These are phyloP conservation scores for Abrostola tripartita DNA, from an alignment of 2,888 invertebrate species.

Conservation along the genomic window DNA sequence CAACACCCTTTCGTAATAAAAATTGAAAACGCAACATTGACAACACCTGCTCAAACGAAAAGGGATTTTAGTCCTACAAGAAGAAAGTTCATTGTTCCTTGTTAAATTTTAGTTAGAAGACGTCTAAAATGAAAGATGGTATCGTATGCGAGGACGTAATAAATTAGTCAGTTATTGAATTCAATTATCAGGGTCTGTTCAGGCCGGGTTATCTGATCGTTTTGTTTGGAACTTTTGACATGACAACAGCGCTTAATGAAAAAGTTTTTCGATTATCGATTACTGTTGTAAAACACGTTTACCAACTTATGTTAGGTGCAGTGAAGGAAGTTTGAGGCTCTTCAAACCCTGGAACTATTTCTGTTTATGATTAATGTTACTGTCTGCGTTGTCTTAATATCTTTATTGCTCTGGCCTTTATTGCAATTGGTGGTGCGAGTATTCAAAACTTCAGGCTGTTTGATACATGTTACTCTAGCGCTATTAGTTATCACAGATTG, in stretches of 20 bases:
- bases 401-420: too few species aligned
- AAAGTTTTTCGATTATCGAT: conserved; percentile 46
- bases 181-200: conserved; percentile 70
- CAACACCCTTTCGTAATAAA: conserved; percentile 10
- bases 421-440: not conserved
- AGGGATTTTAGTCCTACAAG: not conserved
- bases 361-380: too few species aligned
- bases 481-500: too few species aligned
- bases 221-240: conserved; percentile 47
- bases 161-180: conserved; percentile 76
- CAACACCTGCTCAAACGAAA: not conserved
- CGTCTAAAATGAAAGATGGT: conserved; percentile 64
- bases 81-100: conserved; percentile 38
- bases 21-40: conserved; percentile 5
- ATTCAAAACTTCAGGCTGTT: not conserved
- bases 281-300: conserved; percentile 12
- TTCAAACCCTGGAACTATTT: too few species aligned
- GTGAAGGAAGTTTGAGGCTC: not conserved
- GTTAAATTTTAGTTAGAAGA: conserved; percentile 13
- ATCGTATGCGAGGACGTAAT: conserved; percentile 71
- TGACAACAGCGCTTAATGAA: conserved; percentile 45
- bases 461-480: not conserved
- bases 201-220: conserved; percentile 49
- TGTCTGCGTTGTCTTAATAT: too few species aligned
- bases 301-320: not conserved